These are phyloP conservation scores for Erpornis zantholeuca DNA, from an alignment of 2,113 vertebrate species.

Conservation along the genomic window DNA sequence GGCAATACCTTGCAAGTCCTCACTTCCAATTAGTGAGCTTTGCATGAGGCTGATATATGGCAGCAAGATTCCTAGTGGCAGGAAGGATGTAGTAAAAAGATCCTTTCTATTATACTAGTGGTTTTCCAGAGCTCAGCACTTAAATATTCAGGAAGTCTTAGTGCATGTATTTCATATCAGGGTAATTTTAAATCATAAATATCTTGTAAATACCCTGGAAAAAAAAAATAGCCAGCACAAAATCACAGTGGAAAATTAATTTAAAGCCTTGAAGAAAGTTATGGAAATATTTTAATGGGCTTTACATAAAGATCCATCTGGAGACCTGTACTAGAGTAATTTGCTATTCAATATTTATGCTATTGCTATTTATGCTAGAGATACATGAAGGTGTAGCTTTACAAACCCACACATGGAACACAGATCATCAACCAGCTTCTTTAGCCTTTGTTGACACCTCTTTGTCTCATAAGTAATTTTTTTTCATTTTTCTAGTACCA, in stretches of 20 bases:
- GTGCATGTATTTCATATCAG: neutral
- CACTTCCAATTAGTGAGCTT: neutral
- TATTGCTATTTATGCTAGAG: neutral
- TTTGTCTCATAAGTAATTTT: neutral
- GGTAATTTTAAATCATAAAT: neutral
- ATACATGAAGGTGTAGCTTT: neutral
- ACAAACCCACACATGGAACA: neutral
- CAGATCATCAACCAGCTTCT: neutral
- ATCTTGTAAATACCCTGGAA: neutral
- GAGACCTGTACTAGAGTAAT: neutral
- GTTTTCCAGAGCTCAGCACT: neutral
- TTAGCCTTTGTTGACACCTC: neutral
- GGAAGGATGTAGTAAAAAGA: neutral
- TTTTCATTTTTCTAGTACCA: neutral
- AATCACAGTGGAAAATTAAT: neutral
- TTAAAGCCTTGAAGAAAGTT: neutral
- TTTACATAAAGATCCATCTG: constrained; percentile 7
- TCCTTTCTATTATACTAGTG: neutral
- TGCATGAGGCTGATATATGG: neutral
- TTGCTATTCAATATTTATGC: neutral
- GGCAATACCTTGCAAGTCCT: neutral
- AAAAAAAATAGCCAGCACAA: neutral
- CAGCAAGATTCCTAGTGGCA: neutral
- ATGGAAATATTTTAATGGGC: constrained; percentile 4
- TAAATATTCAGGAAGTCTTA: neutral